These are phyloP conservation scores for Campaea margaritaria DNA, from an alignment of 2,888 invertebrate species.

Conservation along the genomic window DNA sequence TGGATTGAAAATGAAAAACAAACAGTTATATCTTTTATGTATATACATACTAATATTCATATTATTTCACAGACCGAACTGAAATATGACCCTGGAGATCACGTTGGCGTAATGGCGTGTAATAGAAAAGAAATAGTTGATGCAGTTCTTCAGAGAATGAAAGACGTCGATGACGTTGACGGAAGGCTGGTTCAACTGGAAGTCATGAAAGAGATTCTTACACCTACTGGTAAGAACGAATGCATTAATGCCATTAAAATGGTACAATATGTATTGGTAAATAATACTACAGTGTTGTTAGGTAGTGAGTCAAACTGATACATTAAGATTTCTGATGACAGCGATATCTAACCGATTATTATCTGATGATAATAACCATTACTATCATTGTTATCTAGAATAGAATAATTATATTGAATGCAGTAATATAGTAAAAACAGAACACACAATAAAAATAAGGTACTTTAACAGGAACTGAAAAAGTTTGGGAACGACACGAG, in stretches of 20 bases:
- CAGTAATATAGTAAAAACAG: too few relatives aligned
- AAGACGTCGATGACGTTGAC: constrained; percentile 88
- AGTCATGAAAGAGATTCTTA: constrained; percentile 92
- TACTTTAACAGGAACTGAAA: constrained; percentile 88
- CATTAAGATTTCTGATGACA: neutral
- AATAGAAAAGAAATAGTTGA: constrained; percentile 92
- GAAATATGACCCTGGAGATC: constrained; percentile 95
- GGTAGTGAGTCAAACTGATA: neutral
- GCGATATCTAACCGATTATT: neutral
- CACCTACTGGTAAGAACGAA: constrained; percentile 90
- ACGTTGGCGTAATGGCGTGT: constrained; percentile 95
- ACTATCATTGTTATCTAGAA: too few relatives aligned
- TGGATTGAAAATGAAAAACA: neutral
- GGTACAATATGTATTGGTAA: neutral
- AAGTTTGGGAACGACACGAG: constrained; percentile 94
- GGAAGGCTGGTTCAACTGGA: constrained; percentile 89
- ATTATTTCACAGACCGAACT: constrained; percentile 75
- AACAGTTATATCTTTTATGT: neutral
- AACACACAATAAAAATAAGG: too few relatives aligned
- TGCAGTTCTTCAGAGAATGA: constrained; percentile 88
- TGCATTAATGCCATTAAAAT: neutral
- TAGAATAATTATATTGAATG: too few relatives aligned
- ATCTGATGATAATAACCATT: neutral
- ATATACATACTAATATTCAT: neutral
- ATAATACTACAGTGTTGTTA: neutral